Base-by-base conservation (phyloP, 2,113 vertebrate species). In the Macquaria ambigua region DNA sequence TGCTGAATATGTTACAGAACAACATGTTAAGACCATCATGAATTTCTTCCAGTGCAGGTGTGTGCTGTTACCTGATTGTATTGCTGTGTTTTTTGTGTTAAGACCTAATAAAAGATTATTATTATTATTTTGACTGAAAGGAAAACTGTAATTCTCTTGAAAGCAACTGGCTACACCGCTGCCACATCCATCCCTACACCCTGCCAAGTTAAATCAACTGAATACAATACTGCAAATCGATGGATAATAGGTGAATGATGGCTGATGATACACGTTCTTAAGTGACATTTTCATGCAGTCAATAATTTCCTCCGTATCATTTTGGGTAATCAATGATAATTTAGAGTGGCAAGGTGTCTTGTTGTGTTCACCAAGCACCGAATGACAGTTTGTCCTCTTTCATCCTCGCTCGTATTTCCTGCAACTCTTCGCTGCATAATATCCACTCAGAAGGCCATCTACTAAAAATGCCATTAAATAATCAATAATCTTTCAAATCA, bases 271-370 rank as follows among this genome's bases (percentile, higher is more conserved):
- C 74, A 74, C 18, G 37, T 74, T 84, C 83, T 74, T 78, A 83
- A 67, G 39, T 79, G 77, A 62, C 74, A 82, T 82, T 82, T 90
- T 86, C 53, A 79, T 77, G 72, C 72, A 80, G 75, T 88, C 90
- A 82, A 84, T 88, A 86, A 82, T 83, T 84, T 78, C 21, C 52
- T 81, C 21, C 7, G 20, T 23, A 79, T 84, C 78, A 82, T 90
- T 84, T 84, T 74, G 62, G 53, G 41, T 82, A 87, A 85, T 85
- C 82, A 75, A 82, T 85, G 78, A 64, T 87, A 63, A 87, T 82
- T 79, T 86, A 77, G 62, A 84, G 71, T 80, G 80, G 77, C 83
- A 82, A 86, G 77, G 86, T 90, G 88, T 90, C 81, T 82, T 82
- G 59, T 84, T 89, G 68, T 81, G 50, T 82, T 81, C 82, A 84